A percentile compares a stretch with the other conserved stretches of the same genome.
Conservation (phyloP, 2,797 vertebrate species). For the Pipistrellus pygmaeus region DNA sequence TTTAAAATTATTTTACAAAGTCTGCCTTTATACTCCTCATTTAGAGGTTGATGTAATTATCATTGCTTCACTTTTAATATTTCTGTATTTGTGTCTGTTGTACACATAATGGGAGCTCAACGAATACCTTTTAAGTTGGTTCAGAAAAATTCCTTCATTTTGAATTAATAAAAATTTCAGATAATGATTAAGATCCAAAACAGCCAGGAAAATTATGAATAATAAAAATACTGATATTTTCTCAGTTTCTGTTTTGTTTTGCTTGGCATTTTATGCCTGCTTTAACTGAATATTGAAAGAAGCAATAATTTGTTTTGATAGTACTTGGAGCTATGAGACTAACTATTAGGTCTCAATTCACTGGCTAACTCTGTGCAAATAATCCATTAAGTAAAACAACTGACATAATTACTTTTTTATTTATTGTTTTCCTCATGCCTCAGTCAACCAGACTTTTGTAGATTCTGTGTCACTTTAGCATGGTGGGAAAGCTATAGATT, state of each 20-base stretch:
- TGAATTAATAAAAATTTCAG: not conserved
- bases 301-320: not conserved
- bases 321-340: not conserved
- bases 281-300: conserved; percentile 33
- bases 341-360: conserved; percentile 10
- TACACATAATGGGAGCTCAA: not conserved
- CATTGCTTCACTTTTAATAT: not conserved
- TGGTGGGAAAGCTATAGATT: not conserved
- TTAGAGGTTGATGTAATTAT: not conserved
- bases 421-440: conserved; percentile 21
- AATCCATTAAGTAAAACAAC: conserved; percentile 18
- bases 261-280: not conserved
- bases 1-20: not conserved
- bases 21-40: rapidly evolving
- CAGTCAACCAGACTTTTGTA: not conserved
- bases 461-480: not conserved
- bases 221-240: not conserved
- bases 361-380: conserved; percentile 1
- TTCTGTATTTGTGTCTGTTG: not conserved
- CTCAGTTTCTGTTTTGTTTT: not conserved
- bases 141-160: not conserved
- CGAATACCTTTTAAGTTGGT: not conserved
- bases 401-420: not conserved
- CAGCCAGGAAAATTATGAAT: not conserved
- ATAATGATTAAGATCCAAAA: not conserved